These are phyloP conservation scores for Phylloscopus whistleri DNA, from an alignment of 2,113 vertebrate genomes.

Conservation along the genomic window DNA sequence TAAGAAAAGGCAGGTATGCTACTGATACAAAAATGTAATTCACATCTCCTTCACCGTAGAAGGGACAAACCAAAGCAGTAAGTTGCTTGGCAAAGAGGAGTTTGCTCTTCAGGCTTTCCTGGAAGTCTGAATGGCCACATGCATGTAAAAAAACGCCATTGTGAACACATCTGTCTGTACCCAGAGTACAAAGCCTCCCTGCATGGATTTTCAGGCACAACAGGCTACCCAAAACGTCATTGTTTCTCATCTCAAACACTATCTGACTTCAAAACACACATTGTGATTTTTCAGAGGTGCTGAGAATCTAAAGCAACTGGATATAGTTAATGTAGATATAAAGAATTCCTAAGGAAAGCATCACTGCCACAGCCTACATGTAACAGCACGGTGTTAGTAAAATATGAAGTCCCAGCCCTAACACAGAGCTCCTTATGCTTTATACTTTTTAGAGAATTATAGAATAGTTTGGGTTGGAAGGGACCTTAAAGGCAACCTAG, in stretches of 20 bases:
- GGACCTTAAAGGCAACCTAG: background rate
- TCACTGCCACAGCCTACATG: rapidly evolving
- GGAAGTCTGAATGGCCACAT: background rate
- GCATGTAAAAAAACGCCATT: background rate
- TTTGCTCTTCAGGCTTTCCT: background rate
- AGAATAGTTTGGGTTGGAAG: background rate
- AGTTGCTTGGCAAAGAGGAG: background rate
- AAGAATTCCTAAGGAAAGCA: background rate
- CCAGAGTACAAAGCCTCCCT: background rate
- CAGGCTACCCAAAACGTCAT: background rate
- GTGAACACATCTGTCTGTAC: background rate
- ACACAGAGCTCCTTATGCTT: background rate
- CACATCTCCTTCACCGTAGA: background rate
- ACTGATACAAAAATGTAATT: background rate
- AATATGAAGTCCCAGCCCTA: background rate
- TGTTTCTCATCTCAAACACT: background rate
- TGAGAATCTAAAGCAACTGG: background rate
- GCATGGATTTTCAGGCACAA: background rate
- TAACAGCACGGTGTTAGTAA: background rate
- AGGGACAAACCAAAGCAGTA: background rate
- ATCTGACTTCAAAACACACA: background rate
- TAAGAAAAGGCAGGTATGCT: background rate
- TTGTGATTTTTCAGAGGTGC: background rate
- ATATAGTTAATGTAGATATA: background rate
- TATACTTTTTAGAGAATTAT: background rate